Evolutionary conservation across 2,113 vertebrate genomes (phyloP).

Genomic region (Tyrannus savana): DNA sequence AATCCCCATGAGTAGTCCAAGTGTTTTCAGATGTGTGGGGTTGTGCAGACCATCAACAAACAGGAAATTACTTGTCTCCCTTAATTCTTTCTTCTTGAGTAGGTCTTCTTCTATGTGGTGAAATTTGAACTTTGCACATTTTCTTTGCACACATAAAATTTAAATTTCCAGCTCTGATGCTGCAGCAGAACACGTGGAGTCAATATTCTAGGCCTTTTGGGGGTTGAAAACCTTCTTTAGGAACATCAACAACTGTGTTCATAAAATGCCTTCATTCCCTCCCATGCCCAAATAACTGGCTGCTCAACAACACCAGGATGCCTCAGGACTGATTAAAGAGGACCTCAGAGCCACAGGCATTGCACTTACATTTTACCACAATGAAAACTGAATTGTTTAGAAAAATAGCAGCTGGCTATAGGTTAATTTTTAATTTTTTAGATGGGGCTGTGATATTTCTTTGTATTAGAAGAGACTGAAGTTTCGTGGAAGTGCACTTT

Average conservation of each 20-base stretch:
- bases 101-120: background rate
- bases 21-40: background rate
- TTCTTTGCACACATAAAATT: background rate
- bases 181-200: background rate
- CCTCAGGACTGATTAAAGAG: background rate
- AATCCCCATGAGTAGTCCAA: background rate
- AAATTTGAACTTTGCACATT: background rate
- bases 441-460: background rate
- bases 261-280: background rate
- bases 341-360: background rate
- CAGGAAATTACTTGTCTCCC: slow-evolving; percentile 16
- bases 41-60: background rate
- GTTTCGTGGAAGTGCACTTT: background rate
- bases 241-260: background rate
- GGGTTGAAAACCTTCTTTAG: background rate
- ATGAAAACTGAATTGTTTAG: background rate
- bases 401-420: background rate
- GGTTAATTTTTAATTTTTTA: background rate
- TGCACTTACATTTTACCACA: background rate
- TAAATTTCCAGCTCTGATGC: background rate
- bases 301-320: background rate
- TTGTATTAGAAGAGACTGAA: background rate
- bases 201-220: background rate
- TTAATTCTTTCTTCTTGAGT: slow-evolving; percentile 13
- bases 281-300: background rate